phyloP scores from a whole-genome alignment of 2,888 invertebrate species.

The Diplazon laetatorius region DNA sequence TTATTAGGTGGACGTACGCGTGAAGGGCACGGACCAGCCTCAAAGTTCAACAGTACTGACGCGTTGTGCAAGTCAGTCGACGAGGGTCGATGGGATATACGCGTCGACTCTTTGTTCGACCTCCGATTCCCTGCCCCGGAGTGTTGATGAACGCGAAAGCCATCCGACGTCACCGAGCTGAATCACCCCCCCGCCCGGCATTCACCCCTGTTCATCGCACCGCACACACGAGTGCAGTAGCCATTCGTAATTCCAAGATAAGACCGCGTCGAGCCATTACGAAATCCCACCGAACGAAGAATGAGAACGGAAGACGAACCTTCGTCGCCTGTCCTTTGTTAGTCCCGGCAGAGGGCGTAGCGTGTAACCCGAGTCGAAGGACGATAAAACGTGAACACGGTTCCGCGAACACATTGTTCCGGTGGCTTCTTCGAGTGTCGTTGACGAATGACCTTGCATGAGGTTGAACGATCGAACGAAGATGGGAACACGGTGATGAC shows the following conservation, averaged over 20 bases:
- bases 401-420: constrained; percentile 55
- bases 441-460: constrained; percentile 36
- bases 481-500: constrained; percentile 42
- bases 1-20: constrained; percentile 77
- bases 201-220: not conserved
- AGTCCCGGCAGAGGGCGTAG: constrained; percentile 16
- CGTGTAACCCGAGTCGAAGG: constrained; percentile 38
- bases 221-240: not conserved
- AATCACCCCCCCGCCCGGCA: not conserved
- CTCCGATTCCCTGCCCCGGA: constrained; percentile 33
- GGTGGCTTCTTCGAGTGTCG: constrained; percentile 53
- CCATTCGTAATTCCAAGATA: constrained; percentile 41
- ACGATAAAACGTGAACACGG: constrained; percentile 57
- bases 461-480: constrained; percentile 52
- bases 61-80: constrained; percentile 14
- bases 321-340: constrained; percentile 22
- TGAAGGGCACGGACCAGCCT: constrained; percentile 15
- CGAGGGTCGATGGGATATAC: not conserved
- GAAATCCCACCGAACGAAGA: not conserved
- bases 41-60: constrained; percentile 29
- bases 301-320: constrained; percentile 6
- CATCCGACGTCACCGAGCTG: constrained; percentile 1
- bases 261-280: constrained; percentile 34
- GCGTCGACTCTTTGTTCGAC: constrained; percentile 47
- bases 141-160: constrained; percentile 34